Base-by-base conservation (phyloP, 1,140 invertebrate genomes). In the Lanistes nyassanus region DNA sequence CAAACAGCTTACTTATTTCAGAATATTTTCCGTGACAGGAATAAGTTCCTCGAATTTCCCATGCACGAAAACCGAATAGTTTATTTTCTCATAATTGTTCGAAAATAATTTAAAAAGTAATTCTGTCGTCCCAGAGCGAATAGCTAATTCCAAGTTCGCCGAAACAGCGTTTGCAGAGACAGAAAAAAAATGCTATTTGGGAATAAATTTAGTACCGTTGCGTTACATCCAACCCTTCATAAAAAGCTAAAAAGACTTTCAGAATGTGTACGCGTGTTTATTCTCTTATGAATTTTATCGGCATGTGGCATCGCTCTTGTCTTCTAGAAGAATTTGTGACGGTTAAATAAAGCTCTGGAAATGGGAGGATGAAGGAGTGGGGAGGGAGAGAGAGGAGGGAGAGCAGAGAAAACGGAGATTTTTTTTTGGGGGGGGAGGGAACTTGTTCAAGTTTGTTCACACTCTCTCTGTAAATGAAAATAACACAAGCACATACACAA, bases 321-420 rank as follows among this genome's bases (percentile, higher is more conserved):
- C 13, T 13, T 19, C 26, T n/a, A 9, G 34, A 62, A 62, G 58
- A n/a, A 13, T 62, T 0, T 2, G 11, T 13, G 4, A 62, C 11
- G 23, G 58, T 13, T 13, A 31, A n/a, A 23, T 9, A 31, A 6
- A 31, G 7, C 23, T 9, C 9, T 6, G 58, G 23, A 31, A 9
- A n/a, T 6, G 34, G 13, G 34, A 31, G 23, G 58, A n/a, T 9
- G 13, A 31, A n/a, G 58, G 34, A n/a, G 23, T 9, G 13, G 31
- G 58, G 23, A 23, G 58, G 34, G 58, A 62, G 58, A 62, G 58
- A 62, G 58, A 23, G 34, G 58, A 62, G 58, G 34, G 58, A n/a
- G 58, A 62, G 58, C 26, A 31, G 34, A 31, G 34, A 31, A 62
- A 31, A 2, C n/a, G 1, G 58, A 9, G 58, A 62, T 13, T 7